Base-by-base conservation (phyloP, 2,113 vertebrate species). In the Grammomys surdaster region DNA sequence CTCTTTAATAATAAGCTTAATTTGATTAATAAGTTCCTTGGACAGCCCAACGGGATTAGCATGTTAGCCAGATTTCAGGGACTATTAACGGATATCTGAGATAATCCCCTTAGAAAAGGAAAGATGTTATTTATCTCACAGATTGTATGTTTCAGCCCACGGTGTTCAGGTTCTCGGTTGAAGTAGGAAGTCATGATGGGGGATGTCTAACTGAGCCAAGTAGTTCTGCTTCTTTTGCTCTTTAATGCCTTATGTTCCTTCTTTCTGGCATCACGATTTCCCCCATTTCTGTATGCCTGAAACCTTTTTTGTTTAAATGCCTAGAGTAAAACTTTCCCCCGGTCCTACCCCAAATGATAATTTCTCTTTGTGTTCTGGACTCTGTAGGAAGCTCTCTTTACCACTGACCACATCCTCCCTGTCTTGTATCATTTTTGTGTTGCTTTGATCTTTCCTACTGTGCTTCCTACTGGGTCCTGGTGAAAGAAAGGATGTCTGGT, bases 251-350 rank as follows among this genome's bases (percentile, higher is more conserved):
- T 85, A 17, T 56, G 3, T 46, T 76, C 5, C 75, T 95, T 95
- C 67, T 67, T 92, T 22, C 19, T 86, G 51, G 4, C 5, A 28
- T 78, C 7, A 70, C 22, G 9, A 8, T 86, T 85, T 89, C 28
- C 22, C n/a, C 85, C 73, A 84, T 82, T 85, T 82, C 24, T 20
- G 7, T 51, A 48, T 78, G 31, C 67, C 89, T 84, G 87, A 84
- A 89, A 86, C 46, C 17, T 9, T 91, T 48, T 92, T 91, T 87
- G 73, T 97, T 96, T 91, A 94, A 93, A 84, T 91, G 16, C 75
- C 36, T 86, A 69, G 88, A 88, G 70, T 40, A 24, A 94, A 91
- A 69, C 58, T 60, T 92, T 94, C 6, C 3, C 40, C 10, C 10
- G 19, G 0, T 75, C 89, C 5, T 17, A 51, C 78, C 31, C 72